phyloP scores from a whole-genome alignment of 2,888 invertebrate genomes.

The Coremacera marginata region DNA sequence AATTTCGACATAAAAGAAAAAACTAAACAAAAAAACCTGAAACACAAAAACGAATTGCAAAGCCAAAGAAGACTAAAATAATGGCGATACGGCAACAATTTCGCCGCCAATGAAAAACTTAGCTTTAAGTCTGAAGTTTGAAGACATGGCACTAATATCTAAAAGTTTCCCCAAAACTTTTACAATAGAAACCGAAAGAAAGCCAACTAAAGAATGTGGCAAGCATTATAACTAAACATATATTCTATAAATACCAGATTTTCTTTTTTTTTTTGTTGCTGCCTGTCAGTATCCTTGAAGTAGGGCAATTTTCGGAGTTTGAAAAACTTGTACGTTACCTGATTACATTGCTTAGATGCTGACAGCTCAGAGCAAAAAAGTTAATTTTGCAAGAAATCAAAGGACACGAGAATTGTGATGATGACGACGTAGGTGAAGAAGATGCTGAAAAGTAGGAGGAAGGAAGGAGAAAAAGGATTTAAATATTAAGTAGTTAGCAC shows the following conservation, averaged over 20 bases:
- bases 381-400: too few relatives aligned
- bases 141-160: not conserved
- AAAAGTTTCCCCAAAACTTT: not conserved
- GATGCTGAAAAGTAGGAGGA: too few relatives aligned
- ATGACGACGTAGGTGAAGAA: too few relatives aligned
- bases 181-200: too few relatives aligned
- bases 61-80: not conserved
- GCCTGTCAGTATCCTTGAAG: not conserved
- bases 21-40: not conserved
- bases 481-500: too few relatives aligned
- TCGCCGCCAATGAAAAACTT: conserved; percentile 13
- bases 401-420: too few relatives aligned
- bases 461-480: too few relatives aligned
- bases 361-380: not conserved
- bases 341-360: not conserved
- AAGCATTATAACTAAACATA: too few relatives aligned
- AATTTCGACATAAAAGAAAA: not conserved
- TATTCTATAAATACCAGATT: too few relatives aligned
- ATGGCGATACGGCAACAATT: not conserved
- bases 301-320: conserved; percentile 1
- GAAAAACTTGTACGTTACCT: conserved; percentile 6
- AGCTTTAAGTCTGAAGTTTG: not conserved
- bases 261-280: too few relatives aligned
- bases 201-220: too few relatives aligned
- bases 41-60: not conserved